These are phyloP conservation scores for Masticophis lateralis DNA, from an alignment of 2,797 vertebrate species.

Conservation along the genomic window DNA sequence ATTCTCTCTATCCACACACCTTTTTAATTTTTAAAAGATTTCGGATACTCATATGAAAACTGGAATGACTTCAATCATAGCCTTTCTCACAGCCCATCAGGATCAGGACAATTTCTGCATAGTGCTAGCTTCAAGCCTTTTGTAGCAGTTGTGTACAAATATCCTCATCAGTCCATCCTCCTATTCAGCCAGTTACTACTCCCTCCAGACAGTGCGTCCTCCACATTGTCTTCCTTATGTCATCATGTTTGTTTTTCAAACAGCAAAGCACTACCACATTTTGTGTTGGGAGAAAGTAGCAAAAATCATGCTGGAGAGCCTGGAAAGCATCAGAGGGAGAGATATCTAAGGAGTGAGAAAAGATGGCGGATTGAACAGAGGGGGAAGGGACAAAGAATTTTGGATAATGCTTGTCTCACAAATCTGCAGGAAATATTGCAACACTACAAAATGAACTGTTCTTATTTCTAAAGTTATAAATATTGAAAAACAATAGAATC, in stretches of 20 bases:
- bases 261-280: not conserved
- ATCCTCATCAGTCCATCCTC: not conserved
- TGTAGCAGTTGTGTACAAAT: not conserved
- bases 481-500: constrained; percentile 37
- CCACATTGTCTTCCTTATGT: not conserved
- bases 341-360: not conserved
- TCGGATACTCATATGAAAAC: not conserved
- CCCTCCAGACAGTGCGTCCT: not conserved
- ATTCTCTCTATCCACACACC: not conserved
- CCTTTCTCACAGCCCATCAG: not conserved
- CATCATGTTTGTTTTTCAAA: not conserved
- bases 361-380: not conserved
- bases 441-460: not conserved
- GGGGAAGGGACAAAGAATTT: not conserved
- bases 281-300: not conserved
- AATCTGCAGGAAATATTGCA: not conserved
- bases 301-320: not conserved
- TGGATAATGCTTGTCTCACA: not conserved
- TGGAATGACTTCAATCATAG: not conserved
- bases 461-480: constrained; percentile 42
- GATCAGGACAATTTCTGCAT: not conserved
- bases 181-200: not conserved
- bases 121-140: not conserved
- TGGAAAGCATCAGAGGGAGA: not conserved
- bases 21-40: not conserved